These are phyloP conservation scores for Oscheius sp. DNA, from an alignment of 2,888 invertebrate species.

Conservation along the genomic window DNA sequence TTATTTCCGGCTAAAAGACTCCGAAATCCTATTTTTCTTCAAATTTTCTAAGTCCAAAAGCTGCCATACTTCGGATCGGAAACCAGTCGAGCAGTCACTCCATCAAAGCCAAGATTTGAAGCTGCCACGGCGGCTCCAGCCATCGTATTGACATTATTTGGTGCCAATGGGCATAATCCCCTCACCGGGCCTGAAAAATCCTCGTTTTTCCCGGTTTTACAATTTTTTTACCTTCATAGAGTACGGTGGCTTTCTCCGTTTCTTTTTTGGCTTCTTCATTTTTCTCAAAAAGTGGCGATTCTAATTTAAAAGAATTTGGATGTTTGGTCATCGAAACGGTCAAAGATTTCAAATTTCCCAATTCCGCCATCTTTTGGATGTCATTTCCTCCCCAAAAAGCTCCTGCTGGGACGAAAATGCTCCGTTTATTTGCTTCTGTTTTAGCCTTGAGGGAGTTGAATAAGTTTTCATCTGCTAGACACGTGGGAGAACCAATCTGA, in stretches of 20 bases:
- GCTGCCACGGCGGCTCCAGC: constrained; percentile 77
- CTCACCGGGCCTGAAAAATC: constrained; percentile 75
- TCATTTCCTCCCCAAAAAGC: constrained; percentile 78
- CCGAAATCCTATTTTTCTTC: no score
- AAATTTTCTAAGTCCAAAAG: no score
- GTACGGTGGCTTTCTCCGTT: constrained; percentile 68
- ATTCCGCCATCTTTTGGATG: constrained; percentile 77
- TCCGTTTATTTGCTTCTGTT: constrained; percentile 55
- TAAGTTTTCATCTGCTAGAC: constrained; percentile 75
- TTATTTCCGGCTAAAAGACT: no score
- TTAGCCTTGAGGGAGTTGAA: constrained; percentile 73
- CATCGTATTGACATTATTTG: constrained; percentile 79
- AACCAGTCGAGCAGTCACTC: constrained; percentile 75
- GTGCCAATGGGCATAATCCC: constrained; percentile 77
- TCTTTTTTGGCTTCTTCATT: constrained; percentile 72
- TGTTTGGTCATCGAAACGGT: constrained; percentile 78
- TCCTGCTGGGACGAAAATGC: constrained; percentile 76
- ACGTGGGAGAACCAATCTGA: constrained; percentile 78
- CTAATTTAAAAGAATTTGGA: constrained; percentile 76
- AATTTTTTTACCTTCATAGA: constrained; percentile 77
- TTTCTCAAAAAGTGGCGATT: constrained; percentile 74
- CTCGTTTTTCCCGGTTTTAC: no score
- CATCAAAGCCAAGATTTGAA: constrained; percentile 77
- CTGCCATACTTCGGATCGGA: constrained; percentile 76
- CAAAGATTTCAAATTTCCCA: constrained; percentile 76